Evolutionary conservation across 1,140 invertebrate species (phyloP), one percentile per base, ranked within the genome.

Genomic region (Contarinia nasturtii): DNA sequence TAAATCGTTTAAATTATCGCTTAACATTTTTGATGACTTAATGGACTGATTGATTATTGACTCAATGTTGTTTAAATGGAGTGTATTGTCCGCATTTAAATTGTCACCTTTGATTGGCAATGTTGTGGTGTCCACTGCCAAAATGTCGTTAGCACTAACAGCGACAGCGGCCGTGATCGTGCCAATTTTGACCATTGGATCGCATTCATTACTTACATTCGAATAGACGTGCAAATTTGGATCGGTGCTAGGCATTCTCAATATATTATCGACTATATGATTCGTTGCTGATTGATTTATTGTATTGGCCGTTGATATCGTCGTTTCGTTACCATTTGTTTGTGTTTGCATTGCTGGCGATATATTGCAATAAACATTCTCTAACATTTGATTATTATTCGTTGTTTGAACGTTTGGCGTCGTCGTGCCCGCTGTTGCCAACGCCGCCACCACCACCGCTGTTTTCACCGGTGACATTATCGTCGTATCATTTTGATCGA

Each of bases 321-420:
- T 27, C 10, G 27, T 27, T 3, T 27, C 27, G 27, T 27, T 27
- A 10, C 27, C 27, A 27, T 27, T 27, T 27, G 27, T 27, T 50
- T 38, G 50, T 27, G 27, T 27, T 50, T 38, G 50, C 50, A 36
- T 51, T 52, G 27, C 27, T 21, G n/a, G 20, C 41, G 56, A 54
- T 51, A 64, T 55, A 53, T 64, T 64, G 50, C 58, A 59, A 49
- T 64, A 64, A 52, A 63, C 57, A 46, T 63, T 64, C 49, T 64
- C 61, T 4, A 12, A 18, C 7, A 21, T 43, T 7, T 20, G 20
- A 7, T 43, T 43, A 12, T 36, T 36, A n/a, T 36, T 36, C 5
- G 41, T 18, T 4, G 18, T 18, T 43, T 11, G n/a, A 18, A 12
- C n/a, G 18, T 12, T 43, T 43, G 20, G 11, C 11, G n/a, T 41